These are phyloP conservation scores for Pristionchus japonicus DNA, from an alignment of 2,888 invertebrate genomes.

Conservation along the genomic window DNA sequence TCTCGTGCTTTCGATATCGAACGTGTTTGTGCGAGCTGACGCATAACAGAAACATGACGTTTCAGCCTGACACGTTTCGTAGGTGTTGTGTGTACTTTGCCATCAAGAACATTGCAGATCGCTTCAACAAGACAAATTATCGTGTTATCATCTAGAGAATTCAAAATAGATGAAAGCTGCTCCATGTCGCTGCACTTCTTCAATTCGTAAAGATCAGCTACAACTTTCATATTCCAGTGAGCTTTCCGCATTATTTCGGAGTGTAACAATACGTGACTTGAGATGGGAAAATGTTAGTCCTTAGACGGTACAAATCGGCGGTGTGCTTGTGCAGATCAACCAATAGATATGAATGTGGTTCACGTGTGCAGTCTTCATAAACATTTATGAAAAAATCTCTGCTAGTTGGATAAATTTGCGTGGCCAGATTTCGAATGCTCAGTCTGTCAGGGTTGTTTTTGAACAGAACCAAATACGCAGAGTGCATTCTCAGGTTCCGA, in stretches of 20 bases:
- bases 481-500: background rate
- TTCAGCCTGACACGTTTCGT: background rate
- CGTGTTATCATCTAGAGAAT: background rate
- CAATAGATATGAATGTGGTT: conserved; percentile 16
- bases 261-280: background rate
- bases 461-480: conserved; percentile 20
- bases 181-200: too few relatives aligned
- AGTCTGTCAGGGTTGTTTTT: background rate
- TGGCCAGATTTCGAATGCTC: background rate
- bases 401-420: background rate
- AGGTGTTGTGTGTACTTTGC: background rate
- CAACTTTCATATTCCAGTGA: conserved; percentile 12
- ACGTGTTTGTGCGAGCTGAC: background rate
- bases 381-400: conserved; percentile 10
- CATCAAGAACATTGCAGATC: conserved; percentile 10
- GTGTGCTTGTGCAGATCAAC: conserved; percentile 23
- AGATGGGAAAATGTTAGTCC: background rate
- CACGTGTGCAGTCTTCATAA: background rate
- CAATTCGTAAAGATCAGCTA: conserved; percentile 6
- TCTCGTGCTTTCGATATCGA: background rate
- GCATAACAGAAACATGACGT: background rate
- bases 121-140: background rate
- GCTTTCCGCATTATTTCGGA: background rate
- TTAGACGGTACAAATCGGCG: background rate
- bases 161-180: background rate